phyloP scores from a whole-genome alignment of 2,888 invertebrate genomes.

The Amiota communis region DNA sequence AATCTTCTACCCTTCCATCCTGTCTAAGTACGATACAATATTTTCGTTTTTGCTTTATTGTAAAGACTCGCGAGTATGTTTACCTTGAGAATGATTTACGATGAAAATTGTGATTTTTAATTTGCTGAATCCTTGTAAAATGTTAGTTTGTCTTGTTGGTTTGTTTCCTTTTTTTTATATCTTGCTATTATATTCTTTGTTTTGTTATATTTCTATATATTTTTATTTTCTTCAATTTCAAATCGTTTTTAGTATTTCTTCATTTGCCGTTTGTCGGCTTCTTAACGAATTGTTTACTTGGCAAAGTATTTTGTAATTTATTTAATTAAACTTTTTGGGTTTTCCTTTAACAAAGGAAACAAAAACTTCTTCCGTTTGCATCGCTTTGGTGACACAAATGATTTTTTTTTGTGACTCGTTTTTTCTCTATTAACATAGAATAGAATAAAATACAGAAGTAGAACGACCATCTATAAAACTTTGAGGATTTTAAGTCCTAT shows the following conservation, averaged over 20 bases:
- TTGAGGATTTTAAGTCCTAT: no score
- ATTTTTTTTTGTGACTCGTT: no score
- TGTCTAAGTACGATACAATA: no score
- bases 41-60: no score
- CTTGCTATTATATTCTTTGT: constrained; percentile 37
- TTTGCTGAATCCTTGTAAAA: constrained; percentile 60
- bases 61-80: constrained; percentile 10
- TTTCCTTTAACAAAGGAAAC: constrained; percentile 12
- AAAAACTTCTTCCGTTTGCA: neutral
- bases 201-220: constrained; percentile 23
- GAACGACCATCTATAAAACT: neutral
- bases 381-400: no score
- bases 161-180: constrained; percentile 45
- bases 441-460: neutral
- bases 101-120: constrained; percentile 60
- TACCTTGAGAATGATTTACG: constrained; percentile 63
- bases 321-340: constrained; percentile 63
- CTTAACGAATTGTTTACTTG: constrained; percentile 49
- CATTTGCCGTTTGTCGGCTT: neutral
- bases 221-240: neutral
- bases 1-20: neutral
- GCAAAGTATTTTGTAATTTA: constrained; percentile 65
- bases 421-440: neutral
- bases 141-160: constrained; percentile 45
- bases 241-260: neutral